Base-by-base conservation (phyloP, 30 jellyfish, hydroid and myxozoan genomes). In the Cassiopea xamachana region DNA sequence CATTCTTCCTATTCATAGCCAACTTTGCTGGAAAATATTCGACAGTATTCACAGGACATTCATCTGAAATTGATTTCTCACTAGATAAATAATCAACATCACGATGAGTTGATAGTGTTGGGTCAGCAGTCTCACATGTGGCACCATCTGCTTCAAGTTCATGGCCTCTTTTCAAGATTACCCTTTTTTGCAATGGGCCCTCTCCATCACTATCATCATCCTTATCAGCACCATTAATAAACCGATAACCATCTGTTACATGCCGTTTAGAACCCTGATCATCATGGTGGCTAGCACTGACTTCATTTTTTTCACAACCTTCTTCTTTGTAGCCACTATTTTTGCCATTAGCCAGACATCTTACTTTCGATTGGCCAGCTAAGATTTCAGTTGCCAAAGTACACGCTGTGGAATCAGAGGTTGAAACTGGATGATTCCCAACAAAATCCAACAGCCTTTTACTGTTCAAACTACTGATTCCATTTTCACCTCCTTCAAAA, bases 81-180 rank as follows among this genome's bases (percentile, higher is more conserved):
- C n/a, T 16, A 69, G 69, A 58, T 58, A 7, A 58, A 58, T 5
- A 58, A 5, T 58, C 69, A 58, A n/a, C n/a, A n/a, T n/a, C 69
- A 58, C 13, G 69, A 7, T 58, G 7, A 58, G 69, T 13, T 58
- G 69, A 58, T 13, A 58, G 13, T 58, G 69, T 58, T 58, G 7
- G 69, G 7, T 13, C 69, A 7, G 12, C 13, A 5, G 69, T 58
- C 69, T 5, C 7, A 58, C 13, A 7, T 58, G 12, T 7, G 13
- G 7, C 13, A 5, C 69, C 69, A 39, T 77, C 95, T 6, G 90
- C 90, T 62, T 88, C 95, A 0, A 88, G 78, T 78, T 88, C 95
- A 72, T 88, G 95, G 14, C 95, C 90, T 17, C 81, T 48, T 60
- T 44, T 47, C 19, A 45, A 8, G 0, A 67, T 55, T 1, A 1